Percentiles rank a stretch among this genome's conserved stretches.
Evolutionary conservation across 2,797 vertebrate genomes (phyloP).

Genomic region (Pantherophis vulpinus): DNA sequence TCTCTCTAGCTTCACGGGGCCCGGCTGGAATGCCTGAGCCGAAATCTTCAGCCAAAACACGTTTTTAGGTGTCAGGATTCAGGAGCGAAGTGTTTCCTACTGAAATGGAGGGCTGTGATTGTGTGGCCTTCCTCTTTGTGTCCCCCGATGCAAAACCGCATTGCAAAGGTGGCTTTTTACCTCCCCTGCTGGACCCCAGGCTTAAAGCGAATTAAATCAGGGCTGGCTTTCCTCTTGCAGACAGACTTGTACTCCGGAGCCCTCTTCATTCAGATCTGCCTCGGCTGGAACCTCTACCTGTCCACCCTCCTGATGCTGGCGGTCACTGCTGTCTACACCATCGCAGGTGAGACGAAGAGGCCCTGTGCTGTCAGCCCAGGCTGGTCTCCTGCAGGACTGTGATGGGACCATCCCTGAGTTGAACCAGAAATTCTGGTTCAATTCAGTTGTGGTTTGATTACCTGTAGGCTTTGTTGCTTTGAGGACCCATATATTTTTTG

Average conservation of each 20-base stretch:
- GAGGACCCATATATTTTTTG: neutral
- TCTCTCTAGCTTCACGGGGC: too few species aligned
- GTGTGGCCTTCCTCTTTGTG: neutral
- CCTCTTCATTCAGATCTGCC: slow-evolving; percentile 88
- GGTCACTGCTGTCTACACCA: slow-evolving; percentile 87
- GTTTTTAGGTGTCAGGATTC: neutral
- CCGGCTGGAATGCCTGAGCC: too few species aligned
- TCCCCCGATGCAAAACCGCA: neutral
- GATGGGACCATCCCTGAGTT: neutral
- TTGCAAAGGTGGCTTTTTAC: neutral
- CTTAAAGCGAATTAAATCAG: too few species aligned
- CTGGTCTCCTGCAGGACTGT: neutral
- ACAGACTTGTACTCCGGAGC: slow-evolving; percentile 90
- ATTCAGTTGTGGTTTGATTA: neutral
- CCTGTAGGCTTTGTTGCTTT: neutral
- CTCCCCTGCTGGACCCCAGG: neutral
- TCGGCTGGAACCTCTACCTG: slow-evolving; percentile 92
- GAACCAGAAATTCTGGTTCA: neutral
- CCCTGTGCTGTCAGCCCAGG: neutral
- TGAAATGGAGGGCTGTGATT: neutral
- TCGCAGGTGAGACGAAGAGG: slow-evolving; percentile 75
- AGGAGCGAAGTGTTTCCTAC: neutral
- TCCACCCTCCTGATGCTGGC: slow-evolving; percentile 85
- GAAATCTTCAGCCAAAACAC: neutral
- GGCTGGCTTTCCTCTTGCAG: slow-evolving; percentile 58